Conservation (phyloP, 2,797 vertebrate genomes). For the Salmo trutta region DNA sequence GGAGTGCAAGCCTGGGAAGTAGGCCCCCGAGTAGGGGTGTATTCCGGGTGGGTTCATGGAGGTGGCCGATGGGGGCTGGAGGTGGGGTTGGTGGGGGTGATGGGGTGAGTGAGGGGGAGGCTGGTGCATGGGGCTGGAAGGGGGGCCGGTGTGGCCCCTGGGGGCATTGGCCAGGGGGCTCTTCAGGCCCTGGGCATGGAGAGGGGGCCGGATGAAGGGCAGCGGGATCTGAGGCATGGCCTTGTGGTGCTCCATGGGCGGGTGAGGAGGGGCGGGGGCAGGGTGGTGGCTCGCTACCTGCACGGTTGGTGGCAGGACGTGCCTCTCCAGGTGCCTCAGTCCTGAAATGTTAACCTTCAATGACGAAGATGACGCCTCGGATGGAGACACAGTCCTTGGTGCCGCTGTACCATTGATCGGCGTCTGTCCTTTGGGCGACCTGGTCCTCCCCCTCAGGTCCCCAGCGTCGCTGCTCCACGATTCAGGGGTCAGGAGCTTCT, state of each 20-base stretch:
- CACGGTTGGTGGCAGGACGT: conserved; percentile 72
- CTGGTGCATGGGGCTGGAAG: conserved; percentile 91
- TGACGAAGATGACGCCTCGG: conserved; percentile 82
- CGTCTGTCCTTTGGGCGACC: conserved; percentile 86
- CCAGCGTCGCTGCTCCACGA: conserved; percentile 86
- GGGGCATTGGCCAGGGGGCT: conserved; percentile 83
- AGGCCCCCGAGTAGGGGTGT: conserved; percentile 86
- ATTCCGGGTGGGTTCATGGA: conserved; percentile 82
- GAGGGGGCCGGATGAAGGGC: conserved; percentile 89
- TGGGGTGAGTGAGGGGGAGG: conserved; percentile 72
- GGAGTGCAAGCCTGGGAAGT: conserved; percentile 87
- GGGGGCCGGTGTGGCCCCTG: conserved; percentile 76
- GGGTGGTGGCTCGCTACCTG: conserved; percentile 72
- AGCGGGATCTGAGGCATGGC: conserved; percentile 90
- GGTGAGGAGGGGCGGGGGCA: conserved; percentile 80
- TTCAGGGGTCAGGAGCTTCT: conserved; percentile 95
- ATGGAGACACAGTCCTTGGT: conserved; percentile 84
- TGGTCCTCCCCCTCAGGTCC: conserved; percentile 78
- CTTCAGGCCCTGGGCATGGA: conserved; percentile 89
- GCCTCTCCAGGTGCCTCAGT: conserved; percentile 81
- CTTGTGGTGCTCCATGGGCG: conserved; percentile 77
- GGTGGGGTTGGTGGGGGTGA: conserved; percentile 64
- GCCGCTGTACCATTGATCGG: conserved; percentile 66
- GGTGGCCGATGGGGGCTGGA: conserved; percentile 58
- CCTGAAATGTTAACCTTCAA: conserved; percentile 85